Evolutionary conservation across 2,888 invertebrate species (phyloP).

Genomic region (Drosophila borealis): DNA sequence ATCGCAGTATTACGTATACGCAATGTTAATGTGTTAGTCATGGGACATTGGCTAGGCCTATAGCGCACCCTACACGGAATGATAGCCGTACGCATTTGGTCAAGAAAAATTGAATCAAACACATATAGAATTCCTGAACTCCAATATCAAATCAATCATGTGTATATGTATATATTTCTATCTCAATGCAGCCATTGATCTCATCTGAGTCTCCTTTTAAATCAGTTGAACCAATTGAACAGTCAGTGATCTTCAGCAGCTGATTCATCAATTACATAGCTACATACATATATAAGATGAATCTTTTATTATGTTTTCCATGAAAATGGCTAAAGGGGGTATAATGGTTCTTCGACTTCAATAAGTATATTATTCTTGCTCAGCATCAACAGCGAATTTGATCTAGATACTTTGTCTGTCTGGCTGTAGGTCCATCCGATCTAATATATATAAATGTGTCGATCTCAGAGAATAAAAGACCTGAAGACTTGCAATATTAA

Average conservation of each 20-base stretch:
- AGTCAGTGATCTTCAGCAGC: constrained; percentile 31
- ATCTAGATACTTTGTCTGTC: too few species aligned
- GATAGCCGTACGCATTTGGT: not conserved
- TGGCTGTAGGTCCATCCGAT: too few species aligned
- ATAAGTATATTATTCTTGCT: too few species aligned
- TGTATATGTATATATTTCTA: not conserved
- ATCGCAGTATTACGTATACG: constrained; percentile 61
- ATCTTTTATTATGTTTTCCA: not conserved
- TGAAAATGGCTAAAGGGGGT: too few species aligned
- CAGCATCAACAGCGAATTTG: too few species aligned
- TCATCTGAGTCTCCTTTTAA: constrained; percentile 21
- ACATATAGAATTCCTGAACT: constrained; percentile 1
- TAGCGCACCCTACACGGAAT: constrained; percentile 1
- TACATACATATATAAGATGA: constrained; percentile 1
- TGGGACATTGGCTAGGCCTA: constrained; percentile 43
- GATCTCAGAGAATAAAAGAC: too few species aligned
- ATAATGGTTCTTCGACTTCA: too few species aligned
- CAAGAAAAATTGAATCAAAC: constrained; percentile 11
- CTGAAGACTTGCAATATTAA: too few species aligned
- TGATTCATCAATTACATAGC: constrained; percentile 32
- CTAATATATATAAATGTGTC: too few species aligned
- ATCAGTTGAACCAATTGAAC: constrained; percentile 34
- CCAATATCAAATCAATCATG: constrained; percentile 13
- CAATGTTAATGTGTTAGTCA: constrained; percentile 66
- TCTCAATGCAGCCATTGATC: constrained; percentile 36